Evolutionary conservation across 2,888 invertebrate species (phyloP).

Genomic region (Octodonta nipae): DNA sequence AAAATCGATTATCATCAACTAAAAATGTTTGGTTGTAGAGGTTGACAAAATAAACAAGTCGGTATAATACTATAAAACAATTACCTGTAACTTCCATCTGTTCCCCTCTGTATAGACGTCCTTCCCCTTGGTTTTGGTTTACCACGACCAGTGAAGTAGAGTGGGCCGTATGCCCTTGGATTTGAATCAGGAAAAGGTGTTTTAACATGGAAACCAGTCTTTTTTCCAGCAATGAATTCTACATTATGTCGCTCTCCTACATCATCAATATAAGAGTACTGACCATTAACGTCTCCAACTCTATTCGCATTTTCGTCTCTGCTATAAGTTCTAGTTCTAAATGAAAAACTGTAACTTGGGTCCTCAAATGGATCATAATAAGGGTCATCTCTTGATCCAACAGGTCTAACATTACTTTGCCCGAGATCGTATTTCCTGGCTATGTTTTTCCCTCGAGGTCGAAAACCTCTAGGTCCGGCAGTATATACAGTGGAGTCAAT

Average conservation of each 20-base stretch:
- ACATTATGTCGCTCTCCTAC: constrained; percentile 64
- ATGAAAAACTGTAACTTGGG: constrained; percentile 58
- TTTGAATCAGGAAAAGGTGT: constrained; percentile 56
- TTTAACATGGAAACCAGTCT: constrained; percentile 63
- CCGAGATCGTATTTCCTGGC: constrained; percentile 58
- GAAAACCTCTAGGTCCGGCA: constrained; percentile 64
- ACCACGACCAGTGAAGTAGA: constrained; percentile 51
- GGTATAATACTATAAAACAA: constrained; percentile 1
- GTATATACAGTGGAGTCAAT: constrained; percentile 60
- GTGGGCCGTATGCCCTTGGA: constrained; percentile 46
- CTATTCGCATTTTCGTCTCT: constrained; percentile 45
- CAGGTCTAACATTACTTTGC: constrained; percentile 47
- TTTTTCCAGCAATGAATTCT: constrained; percentile 60
- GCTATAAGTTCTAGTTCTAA: constrained; percentile 52
- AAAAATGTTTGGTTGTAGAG: too few species aligned
- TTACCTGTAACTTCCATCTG: constrained; percentile 59
- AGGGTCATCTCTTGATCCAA: constrained; percentile 54
- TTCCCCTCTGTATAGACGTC: constrained; percentile 56
- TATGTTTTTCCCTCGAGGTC: constrained; percentile 63
- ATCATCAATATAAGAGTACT: constrained; percentile 61
- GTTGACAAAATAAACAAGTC: too few species aligned
- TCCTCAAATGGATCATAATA: constrained; percentile 65
- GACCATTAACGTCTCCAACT: constrained; percentile 37
- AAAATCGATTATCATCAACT: too few species aligned
- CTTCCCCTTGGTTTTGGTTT: constrained; percentile 53